Percentiles rank a stretch among this genome's conserved stretches.
Conservation (phyloP, 2,797 vertebrate species). For the Cyprinella venusta region DNA sequence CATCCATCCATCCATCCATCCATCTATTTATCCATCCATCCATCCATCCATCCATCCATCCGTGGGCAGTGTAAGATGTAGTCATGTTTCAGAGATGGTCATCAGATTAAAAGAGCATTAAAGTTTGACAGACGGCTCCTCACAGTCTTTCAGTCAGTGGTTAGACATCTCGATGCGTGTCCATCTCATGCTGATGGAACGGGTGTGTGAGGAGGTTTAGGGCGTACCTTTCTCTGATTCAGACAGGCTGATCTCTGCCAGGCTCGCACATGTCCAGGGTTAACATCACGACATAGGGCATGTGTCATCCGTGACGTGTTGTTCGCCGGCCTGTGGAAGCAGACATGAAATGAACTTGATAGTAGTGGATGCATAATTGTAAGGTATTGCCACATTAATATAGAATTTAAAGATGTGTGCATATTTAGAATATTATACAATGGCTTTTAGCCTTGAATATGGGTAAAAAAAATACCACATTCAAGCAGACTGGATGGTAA, state of each 20-base stretch:
- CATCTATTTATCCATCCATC: not conserved
- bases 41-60: not conserved
- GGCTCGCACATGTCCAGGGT: conserved; percentile 22
- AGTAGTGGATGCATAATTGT: not conserved
- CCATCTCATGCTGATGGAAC: not conserved
- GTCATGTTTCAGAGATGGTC: conserved; percentile 19
- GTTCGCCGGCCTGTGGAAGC: not conserved
- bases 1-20: not conserved
- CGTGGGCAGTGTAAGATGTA: not conserved
- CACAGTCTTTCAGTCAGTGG: not conserved
- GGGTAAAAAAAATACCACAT: too few species aligned
- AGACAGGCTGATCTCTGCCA: conserved; percentile 29
- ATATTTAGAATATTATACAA: not conserved
- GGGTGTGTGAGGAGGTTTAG: conserved; percentile 18
- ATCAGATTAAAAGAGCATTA: conserved; percentile 14
- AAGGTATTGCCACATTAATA: not conserved
- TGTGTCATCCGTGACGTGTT: conserved; percentile 20
- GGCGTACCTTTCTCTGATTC: conserved; percentile 19
- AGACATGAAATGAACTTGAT: not conserved
- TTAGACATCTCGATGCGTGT: not conserved
- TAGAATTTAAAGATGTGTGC: not conserved
- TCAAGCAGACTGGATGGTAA: not conserved
- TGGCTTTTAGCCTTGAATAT: too few species aligned
- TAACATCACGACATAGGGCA: conserved; percentile 4
- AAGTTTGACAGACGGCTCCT: not conserved